phyloP scores from a whole-genome alignment of 1,140 invertebrate species.

The Bombus picipes region DNA sequence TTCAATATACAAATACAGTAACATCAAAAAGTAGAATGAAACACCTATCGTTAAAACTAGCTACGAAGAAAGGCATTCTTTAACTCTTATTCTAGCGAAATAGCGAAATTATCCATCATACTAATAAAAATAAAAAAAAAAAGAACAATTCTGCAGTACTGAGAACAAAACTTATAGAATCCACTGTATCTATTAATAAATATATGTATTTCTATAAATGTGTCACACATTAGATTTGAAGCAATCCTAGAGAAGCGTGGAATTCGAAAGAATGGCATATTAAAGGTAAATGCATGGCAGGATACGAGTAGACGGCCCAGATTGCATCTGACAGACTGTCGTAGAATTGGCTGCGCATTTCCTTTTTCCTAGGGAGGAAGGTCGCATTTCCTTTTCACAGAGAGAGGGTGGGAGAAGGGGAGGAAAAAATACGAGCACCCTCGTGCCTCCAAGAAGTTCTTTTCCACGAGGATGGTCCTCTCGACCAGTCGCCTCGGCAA shows the following conservation, averaged over 20 bases:
- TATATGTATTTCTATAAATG: not conserved
- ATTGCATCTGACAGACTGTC: conserved; percentile 32
- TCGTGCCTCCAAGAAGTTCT: conserved; percentile 56
- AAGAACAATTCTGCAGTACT: too few relatives aligned
- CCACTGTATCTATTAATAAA: too few relatives aligned
- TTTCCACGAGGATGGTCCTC: conserved; percentile 61
- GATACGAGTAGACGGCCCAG: not conserved
- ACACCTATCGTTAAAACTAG: too few relatives aligned
- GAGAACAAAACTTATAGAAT: too few relatives aligned
- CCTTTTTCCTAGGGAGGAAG: conserved; percentile 25
- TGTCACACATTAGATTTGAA: not conserved
- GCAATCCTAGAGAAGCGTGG: not conserved
- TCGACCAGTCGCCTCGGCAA: conserved; percentile 58
- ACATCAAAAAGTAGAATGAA: too few relatives aligned
- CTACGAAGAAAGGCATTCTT: too few relatives aligned
- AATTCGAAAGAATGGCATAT: not conserved
- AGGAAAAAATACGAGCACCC: conserved; percentile 52
- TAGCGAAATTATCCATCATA: too few relatives aligned
- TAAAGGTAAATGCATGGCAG: not conserved
- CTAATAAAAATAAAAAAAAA: too few relatives aligned
- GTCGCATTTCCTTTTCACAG: conserved; percentile 30
- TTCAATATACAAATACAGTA: too few relatives aligned
- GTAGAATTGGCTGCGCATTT: conserved; percentile 32
- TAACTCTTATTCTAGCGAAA: too few relatives aligned
- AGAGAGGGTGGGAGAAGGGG: not conserved